Conservation (phyloP, 2,113 vertebrate genomes). For the Pontoporia blainvillei region DNA sequence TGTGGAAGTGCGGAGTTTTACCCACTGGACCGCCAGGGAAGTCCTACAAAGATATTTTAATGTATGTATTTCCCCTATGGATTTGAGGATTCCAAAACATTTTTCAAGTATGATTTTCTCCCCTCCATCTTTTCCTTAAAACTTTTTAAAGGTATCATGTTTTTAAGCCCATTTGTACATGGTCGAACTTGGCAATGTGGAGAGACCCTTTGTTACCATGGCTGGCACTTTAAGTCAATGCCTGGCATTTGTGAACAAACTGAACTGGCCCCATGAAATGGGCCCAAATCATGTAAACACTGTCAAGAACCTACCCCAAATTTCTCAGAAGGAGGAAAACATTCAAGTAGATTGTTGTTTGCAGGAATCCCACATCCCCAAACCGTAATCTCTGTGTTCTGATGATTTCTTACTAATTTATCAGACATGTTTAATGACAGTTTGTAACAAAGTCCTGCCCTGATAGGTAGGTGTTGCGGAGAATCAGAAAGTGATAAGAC, state of each 20-base stretch:
- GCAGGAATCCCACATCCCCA: accelerated
- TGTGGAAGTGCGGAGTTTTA: background rate
- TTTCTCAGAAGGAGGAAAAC: background rate
- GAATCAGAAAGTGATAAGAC: background rate
- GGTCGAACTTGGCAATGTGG: background rate
- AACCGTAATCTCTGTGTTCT: background rate
- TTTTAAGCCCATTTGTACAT: background rate
- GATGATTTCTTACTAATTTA: background rate
- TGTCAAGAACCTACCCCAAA: background rate
- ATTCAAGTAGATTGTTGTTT: background rate
- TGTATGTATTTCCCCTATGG: background rate
- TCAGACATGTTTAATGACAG: background rate
- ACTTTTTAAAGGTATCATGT: background rate
- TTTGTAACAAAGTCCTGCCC: background rate
- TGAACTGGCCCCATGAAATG: background rate
- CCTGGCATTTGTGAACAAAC: background rate
- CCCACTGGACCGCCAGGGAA: background rate
- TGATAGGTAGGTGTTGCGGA: no score
- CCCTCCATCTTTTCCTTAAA: background rate
- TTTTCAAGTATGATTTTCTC: background rate
- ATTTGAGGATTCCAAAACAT: background rate
- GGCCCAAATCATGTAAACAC: background rate
- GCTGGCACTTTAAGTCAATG: background rate
- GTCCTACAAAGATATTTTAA: background rate
- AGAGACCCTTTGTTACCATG: background rate